Percentiles rank a stretch among this genome's conserved stretches.
Conservation (phyloP, 2,888 invertebrate genomes). For the Enchytraeus crypticus region DNA sequence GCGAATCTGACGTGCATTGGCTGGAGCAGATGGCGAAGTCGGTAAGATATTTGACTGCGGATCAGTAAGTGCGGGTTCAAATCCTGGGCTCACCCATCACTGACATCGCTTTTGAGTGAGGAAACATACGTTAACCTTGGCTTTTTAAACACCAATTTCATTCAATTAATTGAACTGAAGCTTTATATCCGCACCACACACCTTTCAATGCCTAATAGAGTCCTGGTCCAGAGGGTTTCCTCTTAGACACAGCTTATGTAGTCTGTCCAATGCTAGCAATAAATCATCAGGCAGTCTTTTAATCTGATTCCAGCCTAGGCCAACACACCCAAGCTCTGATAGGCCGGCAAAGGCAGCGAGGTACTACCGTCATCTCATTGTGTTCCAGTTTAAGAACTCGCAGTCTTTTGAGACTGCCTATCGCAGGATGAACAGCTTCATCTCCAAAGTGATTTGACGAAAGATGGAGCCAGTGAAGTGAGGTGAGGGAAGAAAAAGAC, state of each 20-base stretch:
- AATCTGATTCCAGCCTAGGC: slow-evolving; percentile 34
- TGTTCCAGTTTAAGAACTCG: slow-evolving; percentile 37
- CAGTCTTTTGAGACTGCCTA: slow-evolving; percentile 31
- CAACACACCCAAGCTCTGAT: slow-evolving; percentile 30
- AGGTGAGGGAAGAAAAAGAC: slow-evolving; percentile 30
- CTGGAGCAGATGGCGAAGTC: too few relatives aligned
- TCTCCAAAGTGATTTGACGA: slow-evolving; percentile 36
- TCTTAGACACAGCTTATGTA: slow-evolving; percentile 42
- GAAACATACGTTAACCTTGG: too few relatives aligned
- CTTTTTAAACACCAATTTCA: too few relatives aligned
- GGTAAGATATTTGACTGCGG: too few relatives aligned
- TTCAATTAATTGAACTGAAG: too few relatives aligned
- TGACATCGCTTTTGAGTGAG: too few relatives aligned
- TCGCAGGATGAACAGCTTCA: slow-evolving; percentile 28
- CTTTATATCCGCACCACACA: too few relatives aligned
- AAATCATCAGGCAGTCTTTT: slow-evolving; percentile 35
- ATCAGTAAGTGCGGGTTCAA: too few relatives aligned
- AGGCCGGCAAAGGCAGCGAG: slow-evolving; percentile 34
- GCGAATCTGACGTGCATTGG: too few relatives aligned
- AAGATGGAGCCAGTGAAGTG: slow-evolving; percentile 40
- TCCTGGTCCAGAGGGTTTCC: slow-evolving; percentile 35
- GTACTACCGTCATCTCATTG: slow-evolving; percentile 36
- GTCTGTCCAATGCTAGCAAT: slow-evolving; percentile 34
- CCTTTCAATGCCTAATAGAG: too few relatives aligned
- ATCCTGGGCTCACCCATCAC: too few relatives aligned